These are phyloP conservation scores for Drosophila kambysellisi DNA, from an alignment of 2,888 invertebrate genomes.

Conservation along the genomic window DNA sequence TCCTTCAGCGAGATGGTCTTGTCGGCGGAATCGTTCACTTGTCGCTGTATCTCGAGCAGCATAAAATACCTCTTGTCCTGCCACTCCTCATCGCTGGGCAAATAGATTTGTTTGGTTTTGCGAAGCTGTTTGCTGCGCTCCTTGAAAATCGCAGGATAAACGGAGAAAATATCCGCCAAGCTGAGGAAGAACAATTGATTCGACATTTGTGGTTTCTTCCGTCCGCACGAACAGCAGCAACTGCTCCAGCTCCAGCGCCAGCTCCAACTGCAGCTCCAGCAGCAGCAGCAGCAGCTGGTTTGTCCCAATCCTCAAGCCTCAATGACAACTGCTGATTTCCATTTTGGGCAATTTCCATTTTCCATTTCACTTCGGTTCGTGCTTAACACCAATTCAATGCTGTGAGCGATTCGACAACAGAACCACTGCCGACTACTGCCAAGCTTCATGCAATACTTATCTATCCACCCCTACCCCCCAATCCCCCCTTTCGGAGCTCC, in stretches of 20 bases:
- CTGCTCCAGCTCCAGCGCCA: constrained; percentile 27
- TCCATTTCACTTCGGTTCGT: constrained; percentile 70
- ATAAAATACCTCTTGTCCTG: constrained; percentile 87
- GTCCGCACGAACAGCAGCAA: constrained; percentile 52
- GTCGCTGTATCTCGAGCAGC: constrained; percentile 86
- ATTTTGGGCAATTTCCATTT: constrained; percentile 56
- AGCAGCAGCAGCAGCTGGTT: constrained; percentile 16
- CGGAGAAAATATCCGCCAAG: constrained; percentile 87
- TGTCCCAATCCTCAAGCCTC: constrained; percentile 15
- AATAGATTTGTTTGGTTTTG: constrained; percentile 80
- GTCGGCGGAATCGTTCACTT: constrained; percentile 84
- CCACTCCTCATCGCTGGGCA: constrained; percentile 87
- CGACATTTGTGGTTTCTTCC: constrained; percentile 73
- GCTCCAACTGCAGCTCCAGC: not conserved
- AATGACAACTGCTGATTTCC: constrained; percentile 77
- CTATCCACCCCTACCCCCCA: constrained; percentile 31
- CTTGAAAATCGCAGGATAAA: constrained; percentile 89
- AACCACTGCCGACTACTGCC: constrained; percentile 22
- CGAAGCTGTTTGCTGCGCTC: constrained; percentile 86
- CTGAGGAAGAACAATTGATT: constrained; percentile 84
- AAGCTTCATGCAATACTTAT: constrained; percentile 67
- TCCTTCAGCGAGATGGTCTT: constrained; percentile 74
- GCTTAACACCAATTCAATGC: constrained; percentile 82
- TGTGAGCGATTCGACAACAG: constrained; percentile 54
- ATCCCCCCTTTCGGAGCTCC: not conserved